Conservation (phyloP, 2,113 vertebrate genomes). For the Ginglymostoma cirratum region DNA sequence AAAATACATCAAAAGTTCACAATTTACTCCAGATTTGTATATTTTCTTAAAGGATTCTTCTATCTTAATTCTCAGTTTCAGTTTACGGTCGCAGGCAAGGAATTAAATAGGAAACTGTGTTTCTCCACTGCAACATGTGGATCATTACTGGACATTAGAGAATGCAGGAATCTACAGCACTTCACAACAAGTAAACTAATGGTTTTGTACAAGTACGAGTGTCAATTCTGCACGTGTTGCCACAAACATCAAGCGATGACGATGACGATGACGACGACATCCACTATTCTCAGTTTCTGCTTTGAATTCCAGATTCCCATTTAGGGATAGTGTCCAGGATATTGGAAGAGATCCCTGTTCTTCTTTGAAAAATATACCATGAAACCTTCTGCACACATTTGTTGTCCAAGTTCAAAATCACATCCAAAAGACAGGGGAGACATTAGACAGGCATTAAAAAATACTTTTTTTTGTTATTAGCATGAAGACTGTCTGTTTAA, state of each 20-base stretch:
- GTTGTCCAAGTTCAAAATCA: background rate
- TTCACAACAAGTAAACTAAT: background rate
- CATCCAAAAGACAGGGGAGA: background rate
- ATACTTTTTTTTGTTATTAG: background rate
- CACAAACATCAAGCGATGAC: background rate
- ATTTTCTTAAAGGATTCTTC: background rate
- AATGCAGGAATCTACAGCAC: background rate
- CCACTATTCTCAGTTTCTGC: too few species aligned
- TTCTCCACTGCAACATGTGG: background rate
- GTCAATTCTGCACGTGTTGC: background rate
- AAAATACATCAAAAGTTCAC: background rate
- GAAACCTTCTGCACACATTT: background rate
- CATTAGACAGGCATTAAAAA: background rate
- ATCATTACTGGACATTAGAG: background rate
- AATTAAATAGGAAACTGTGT: background rate
- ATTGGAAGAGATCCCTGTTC: background rate
- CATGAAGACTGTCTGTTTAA: background rate
- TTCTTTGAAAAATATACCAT: background rate
- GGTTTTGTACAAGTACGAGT: background rate
- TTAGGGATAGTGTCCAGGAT: background rate
- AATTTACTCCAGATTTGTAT: background rate
- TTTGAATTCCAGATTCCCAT: too few species aligned
- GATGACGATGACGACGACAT: too few species aligned
- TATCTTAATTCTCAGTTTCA: background rate
- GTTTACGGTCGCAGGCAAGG: background rate